phyloP scores from a whole-genome alignment of 2,113 vertebrate genomes.

The Menura novaehollandiae region DNA sequence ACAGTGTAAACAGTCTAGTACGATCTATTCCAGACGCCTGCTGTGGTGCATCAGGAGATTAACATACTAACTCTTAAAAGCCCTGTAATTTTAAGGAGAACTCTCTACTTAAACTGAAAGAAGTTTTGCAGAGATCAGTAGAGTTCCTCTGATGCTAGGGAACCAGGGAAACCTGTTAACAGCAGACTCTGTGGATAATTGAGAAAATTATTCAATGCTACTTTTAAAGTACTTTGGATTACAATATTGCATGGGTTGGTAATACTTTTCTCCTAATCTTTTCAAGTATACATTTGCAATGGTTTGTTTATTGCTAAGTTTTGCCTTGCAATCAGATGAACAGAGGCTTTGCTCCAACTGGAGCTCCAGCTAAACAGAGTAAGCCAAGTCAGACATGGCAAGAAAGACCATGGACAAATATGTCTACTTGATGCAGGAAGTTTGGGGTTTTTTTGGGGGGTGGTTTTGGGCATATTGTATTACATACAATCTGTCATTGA shows the following conservation, averaged over 20 bases:
- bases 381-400: not conserved
- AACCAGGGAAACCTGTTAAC: slow-evolving; percentile 23
- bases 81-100: slow-evolving; percentile 12
- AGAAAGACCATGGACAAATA: not conserved
- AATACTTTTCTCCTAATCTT: not conserved
- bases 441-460: not conserved
- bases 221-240: slow-evolving; percentile 1
- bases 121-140: slow-evolving; percentile 27
- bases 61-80: slow-evolving; percentile 30
- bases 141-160: not conserved
- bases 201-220: not conserved
- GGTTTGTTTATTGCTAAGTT: not conserved
- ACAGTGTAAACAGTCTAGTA: not conserved
- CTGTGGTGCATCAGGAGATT: not conserved
- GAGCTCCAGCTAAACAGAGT: not conserved
- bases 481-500: not conserved
- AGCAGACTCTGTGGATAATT: not conserved
- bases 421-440: rapidly evolving
- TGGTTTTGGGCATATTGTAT: not conserved
- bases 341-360: not conserved
- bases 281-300: not conserved
- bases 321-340: not conserved
- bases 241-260: not conserved
- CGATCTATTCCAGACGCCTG: slow-evolving; percentile 18
- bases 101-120: not conserved